Base-by-base conservation (phyloP, 2,888 invertebrate genomes). In the Melieria omissa region DNA sequence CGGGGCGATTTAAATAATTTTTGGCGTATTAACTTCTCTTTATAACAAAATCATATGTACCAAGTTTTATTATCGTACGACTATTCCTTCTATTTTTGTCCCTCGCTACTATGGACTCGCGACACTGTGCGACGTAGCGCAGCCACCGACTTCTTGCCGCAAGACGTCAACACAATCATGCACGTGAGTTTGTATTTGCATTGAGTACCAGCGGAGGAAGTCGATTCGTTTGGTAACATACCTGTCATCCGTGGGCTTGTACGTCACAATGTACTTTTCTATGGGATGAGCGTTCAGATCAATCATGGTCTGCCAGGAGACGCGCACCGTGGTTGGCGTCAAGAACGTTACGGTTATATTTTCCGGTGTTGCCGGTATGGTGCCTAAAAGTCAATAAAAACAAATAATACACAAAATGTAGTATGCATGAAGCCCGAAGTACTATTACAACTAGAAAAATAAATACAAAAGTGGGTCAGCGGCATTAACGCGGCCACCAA, bases 191-290 rank as follows among this genome's bases (percentile, higher is more conserved):
- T 29, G 29, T 29, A 29, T 29, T 29, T 29, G 29, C 29, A 29
- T 29, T 29, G 10, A 8, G n/a, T 14, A n/a, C 14, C 8, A 57
- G 57, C 14, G 57, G n/a, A 14, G 14, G 14, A 57, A 4, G 57
- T 4, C n/a, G 41, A n/a, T 58, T 14, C 12, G 6, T 52, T 52
- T 52, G 52, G 52, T 52, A 52, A 8, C 52, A 52, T 52, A 95
- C 95, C 95, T 95, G 88, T 95, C 95, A 88, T 95, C 94, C 65
- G 95, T 93, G 63, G 95, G 95, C 85, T 95, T 95, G 88, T 95
- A 95, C 29, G 93, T 95, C 86, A 96, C 95, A 88, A 95, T 95
- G 89, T 95, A 95, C 87, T 95, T 95, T 84, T 95, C 95, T 76
- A 94, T 92, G 62, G 87, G 87, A 81, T 86, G 86, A 71, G 84